These are phyloP conservation scores for Camponotus vicinus DNA, from an alignment of 1,140 invertebrate genomes.

Conservation along the genomic window DNA sequence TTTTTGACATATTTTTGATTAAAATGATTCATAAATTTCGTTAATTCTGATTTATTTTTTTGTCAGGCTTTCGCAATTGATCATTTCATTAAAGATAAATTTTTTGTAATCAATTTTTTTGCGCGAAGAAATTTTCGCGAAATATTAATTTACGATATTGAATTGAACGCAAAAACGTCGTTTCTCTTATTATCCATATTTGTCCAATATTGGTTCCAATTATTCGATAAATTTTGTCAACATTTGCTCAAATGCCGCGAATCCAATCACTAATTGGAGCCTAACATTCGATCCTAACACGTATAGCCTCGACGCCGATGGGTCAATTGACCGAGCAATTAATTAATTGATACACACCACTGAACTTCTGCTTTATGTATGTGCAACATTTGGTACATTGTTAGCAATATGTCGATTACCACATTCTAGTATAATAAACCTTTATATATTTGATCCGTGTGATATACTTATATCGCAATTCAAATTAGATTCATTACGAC, in stretches of 20 bases:
- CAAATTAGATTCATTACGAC: background rate
- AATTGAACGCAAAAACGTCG: background rate
- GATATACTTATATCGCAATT: background rate
- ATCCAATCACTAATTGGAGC: conserved; percentile 44
- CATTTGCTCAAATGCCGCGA: background rate
- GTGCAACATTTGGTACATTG: background rate
- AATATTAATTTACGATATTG: background rate
- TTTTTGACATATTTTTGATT: background rate
- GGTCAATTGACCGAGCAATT: conserved; percentile 45
- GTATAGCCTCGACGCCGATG: conserved; percentile 17
- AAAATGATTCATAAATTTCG: background rate
- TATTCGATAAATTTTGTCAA: conserved; percentile 38
- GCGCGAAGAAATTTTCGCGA: background rate
- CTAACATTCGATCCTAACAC: background rate
- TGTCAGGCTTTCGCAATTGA: background rate
- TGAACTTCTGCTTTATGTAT: background rate
- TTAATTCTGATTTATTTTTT: background rate
- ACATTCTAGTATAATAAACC: background rate
- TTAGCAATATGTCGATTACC: background rate
- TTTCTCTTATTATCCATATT: background rate
- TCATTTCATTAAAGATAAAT: background rate
- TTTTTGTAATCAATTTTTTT: background rate
- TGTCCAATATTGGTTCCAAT: background rate
- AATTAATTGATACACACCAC: conserved; percentile 49
- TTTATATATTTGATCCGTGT: background rate